Evolutionary conservation across 2,113 vertebrate species (phyloP).

Genomic region (Theropithecus gelada): DNA sequence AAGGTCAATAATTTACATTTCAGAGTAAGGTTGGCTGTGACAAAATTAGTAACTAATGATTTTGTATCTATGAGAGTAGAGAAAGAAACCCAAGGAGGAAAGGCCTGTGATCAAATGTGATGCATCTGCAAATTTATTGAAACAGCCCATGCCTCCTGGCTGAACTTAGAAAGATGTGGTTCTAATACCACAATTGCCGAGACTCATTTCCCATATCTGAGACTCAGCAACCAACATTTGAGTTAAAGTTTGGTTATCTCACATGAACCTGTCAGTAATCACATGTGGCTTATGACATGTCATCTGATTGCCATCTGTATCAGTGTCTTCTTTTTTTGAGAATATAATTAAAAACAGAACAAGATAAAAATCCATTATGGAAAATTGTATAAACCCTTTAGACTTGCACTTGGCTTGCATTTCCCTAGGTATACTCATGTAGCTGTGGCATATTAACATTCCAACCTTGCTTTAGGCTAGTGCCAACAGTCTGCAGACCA

Average conservation of each 20-base stretch:
- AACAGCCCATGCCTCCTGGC: not conserved
- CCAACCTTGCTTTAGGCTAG: not conserved
- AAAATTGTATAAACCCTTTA: not conserved
- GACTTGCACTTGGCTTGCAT: not conserved
- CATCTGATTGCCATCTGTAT: not conserved
- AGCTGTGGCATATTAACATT: not conserved
- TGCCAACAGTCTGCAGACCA: not conserved
- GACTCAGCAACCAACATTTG: not conserved
- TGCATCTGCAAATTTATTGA: not conserved
- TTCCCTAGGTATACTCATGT: not conserved
- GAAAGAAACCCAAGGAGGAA: not conserved
- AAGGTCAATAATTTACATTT: not conserved
- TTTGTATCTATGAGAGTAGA: not conserved
- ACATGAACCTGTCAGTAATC: not conserved
- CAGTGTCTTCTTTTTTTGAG: not conserved
- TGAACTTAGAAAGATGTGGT: not conserved
- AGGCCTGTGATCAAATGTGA: not conserved
- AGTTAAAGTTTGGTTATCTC: not conserved
- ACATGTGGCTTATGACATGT: not conserved
- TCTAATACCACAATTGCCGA: not conserved
- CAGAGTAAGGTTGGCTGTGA: not conserved
- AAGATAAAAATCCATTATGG: not conserved
- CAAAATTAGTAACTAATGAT: not conserved
- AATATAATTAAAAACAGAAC: not conserved
- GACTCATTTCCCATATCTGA: not conserved